These are phyloP conservation scores for Syndactyla subalaris DNA, from an alignment of 2,797 vertebrate species.

Conservation along the genomic window DNA sequence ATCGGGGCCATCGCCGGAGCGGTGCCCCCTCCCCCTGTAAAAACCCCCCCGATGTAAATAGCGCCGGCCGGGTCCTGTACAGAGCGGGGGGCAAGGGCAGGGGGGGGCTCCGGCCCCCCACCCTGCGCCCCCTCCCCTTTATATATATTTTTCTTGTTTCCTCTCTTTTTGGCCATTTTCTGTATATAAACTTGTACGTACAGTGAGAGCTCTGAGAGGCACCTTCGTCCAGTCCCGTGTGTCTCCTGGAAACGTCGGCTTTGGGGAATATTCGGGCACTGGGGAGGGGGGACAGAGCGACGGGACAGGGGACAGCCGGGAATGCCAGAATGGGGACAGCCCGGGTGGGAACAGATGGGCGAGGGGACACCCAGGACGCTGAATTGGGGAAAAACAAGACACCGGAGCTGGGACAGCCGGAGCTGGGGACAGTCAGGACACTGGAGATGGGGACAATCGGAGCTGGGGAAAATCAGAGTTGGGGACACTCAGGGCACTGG, in stretches of 20 bases:
- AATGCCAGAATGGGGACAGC: neutral
- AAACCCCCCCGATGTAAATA: conserved; percentile 51
- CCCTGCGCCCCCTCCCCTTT: neutral
- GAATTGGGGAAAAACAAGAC: neutral
- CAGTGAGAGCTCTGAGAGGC: neutral
- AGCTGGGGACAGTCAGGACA: neutral
- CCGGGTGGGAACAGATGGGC: neutral
- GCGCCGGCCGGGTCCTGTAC: conserved; percentile 47
- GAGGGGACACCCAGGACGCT: neutral
- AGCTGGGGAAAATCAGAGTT: neutral
- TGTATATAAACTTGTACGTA: conserved; percentile 78
- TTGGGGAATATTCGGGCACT: conserved; percentile 62
- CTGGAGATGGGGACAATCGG: neutral
- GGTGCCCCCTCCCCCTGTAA: conserved; percentile 27
- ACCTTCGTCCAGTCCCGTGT: neutral
- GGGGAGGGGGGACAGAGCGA: neutral
- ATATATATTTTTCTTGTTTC: neutral
- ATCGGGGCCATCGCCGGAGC: neutral
- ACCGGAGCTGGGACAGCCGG: neutral
- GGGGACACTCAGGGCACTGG: neutral
- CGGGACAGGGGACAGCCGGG: too few species aligned
- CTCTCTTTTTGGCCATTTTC: conserved; percentile 46
- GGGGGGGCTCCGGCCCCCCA: neutral
- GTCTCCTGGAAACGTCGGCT: conserved; percentile 44
- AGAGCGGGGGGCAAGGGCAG: neutral